These are phyloP conservation scores for Haliclona indistincta DNA, from an alignment of 37 sponge, comb jelly and placozoan species.

Conservation along the genomic window DNA sequence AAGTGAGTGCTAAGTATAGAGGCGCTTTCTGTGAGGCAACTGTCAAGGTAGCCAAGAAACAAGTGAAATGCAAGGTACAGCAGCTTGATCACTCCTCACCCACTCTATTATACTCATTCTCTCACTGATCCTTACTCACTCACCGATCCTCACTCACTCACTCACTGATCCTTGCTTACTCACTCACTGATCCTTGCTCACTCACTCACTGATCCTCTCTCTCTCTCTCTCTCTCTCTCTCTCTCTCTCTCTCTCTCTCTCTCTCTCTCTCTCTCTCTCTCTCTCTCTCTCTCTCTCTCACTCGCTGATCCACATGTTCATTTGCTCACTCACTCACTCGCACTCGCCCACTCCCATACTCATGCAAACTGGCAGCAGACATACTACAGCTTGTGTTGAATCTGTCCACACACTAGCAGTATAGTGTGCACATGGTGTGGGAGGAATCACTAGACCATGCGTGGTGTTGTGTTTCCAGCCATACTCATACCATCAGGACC, in stretches of 20 bases:
- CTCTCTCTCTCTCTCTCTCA: not conserved
- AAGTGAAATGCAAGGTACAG: slow-evolving; percentile 88
- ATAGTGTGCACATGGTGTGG: no score
- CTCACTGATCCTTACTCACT: not conserved
- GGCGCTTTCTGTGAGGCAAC: slow-evolving; percentile 98
- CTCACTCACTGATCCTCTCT: not conserved
- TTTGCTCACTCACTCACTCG: not conserved
- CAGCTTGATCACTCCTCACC: not conserved
- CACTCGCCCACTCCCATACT: not conserved
- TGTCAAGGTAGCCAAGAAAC: slow-evolving; percentile 81
- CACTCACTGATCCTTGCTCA: not conserved
- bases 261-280: slow-evolving; percentile 3
- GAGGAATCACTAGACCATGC: no score
- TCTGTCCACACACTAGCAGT: no score
- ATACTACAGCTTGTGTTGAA: no score
- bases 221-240: not conserved
- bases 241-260: not conserved
- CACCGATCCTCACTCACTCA: not conserved
- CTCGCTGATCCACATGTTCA: not conserved
- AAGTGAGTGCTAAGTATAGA: slow-evolving; percentile 95
- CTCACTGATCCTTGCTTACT: not conserved
- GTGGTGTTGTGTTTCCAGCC: not conserved
- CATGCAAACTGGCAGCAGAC: no score
- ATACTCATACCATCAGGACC: not conserved
- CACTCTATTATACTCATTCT: not conserved